phyloP scores from a whole-genome alignment of 1,140 invertebrate species.

The Diprion similis region DNA sequence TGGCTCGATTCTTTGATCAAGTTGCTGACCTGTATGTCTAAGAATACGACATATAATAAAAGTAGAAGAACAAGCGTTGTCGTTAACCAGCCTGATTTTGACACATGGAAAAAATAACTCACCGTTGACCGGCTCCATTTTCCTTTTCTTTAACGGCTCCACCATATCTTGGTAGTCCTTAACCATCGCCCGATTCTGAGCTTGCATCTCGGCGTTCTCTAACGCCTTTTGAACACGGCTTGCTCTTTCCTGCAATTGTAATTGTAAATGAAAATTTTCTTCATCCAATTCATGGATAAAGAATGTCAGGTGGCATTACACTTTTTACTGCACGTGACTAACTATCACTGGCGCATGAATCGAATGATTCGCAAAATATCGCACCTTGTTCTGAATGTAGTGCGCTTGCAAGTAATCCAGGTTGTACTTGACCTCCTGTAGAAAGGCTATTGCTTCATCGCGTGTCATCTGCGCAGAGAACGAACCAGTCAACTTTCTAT shows the following conservation, averaged over 20 bases:
- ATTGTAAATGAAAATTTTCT: neutral
- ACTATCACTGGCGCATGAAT: neutral
- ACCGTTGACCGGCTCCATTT: neutral
- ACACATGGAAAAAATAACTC: neutral
- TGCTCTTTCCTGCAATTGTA: slow-evolving; percentile 23
- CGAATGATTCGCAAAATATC: slow-evolving; percentile 10
- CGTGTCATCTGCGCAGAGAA: slow-evolving; percentile 65
- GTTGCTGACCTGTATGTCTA: neutral
- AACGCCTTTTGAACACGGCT: slow-evolving; percentile 22
- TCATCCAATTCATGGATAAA: neutral
- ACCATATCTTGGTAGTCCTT: slow-evolving; percentile 11
- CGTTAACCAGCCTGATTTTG: neutral
- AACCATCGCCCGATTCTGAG: neutral
- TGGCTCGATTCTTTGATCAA: slow-evolving; percentile 3
- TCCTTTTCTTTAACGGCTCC: slow-evolving; percentile 8
- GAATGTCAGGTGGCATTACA: no score
- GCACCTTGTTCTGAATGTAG: slow-evolving; percentile 61
- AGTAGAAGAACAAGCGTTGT: neutral
- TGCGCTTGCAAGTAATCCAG: slow-evolving; percentile 71
- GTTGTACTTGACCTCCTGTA: slow-evolving; percentile 75
- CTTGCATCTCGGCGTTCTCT: slow-evolving; percentile 17
- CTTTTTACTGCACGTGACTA: neutral
- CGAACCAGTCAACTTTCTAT: neutral
- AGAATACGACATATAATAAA: no score
- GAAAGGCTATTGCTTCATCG: slow-evolving; percentile 74